Evolutionary conservation across 2,113 vertebrate species (phyloP).

Genomic region (Morone chrysops): DNA sequence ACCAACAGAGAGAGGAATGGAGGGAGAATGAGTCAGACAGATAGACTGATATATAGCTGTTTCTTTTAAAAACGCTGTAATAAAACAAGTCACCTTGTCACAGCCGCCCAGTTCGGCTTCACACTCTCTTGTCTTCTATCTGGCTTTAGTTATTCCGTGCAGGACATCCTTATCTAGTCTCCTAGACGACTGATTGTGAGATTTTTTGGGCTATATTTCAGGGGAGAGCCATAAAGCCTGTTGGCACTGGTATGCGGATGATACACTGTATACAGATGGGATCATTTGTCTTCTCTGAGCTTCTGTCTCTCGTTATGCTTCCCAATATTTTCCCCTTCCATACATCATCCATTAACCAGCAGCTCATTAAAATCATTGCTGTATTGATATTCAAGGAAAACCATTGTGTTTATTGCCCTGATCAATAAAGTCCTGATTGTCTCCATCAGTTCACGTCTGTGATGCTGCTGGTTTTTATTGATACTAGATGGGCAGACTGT

Average conservation of each 20-base stretch:
- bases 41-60: conserved; percentile 32
- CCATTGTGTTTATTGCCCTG: conserved; percentile 37
- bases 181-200: conserved; percentile 47
- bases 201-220: conserved; percentile 59
- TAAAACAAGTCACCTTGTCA: conserved; percentile 58
- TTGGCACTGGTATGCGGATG: conserved; percentile 55
- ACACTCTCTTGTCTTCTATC: conserved; percentile 6
- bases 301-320: conserved; percentile 52
- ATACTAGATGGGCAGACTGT: conserved; percentile 42
- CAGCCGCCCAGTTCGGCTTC: conserved; percentile 21
- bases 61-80: conserved; percentile 53
- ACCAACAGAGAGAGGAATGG: conserved; percentile 5
- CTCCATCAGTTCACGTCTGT: conserved; percentile 47
- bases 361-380: conserved; percentile 60
- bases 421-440: conserved; percentile 70
- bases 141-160: conserved; percentile 43
- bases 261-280: conserved; percentile 73
- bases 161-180: conserved; percentile 52
- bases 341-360: conserved; percentile 70
- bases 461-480: conserved; percentile 46
- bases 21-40: conserved; percentile 18
- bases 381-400: conserved; percentile 58
- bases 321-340: conserved; percentile 38
- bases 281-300: conserved; percentile 70
- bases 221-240: conserved; percentile 40